Evolutionary conservation across 1,140 invertebrate genomes (phyloP), one percentile per base, ranked within the genome.

Genomic region (Phymorhynchus buccinoides): DNA sequence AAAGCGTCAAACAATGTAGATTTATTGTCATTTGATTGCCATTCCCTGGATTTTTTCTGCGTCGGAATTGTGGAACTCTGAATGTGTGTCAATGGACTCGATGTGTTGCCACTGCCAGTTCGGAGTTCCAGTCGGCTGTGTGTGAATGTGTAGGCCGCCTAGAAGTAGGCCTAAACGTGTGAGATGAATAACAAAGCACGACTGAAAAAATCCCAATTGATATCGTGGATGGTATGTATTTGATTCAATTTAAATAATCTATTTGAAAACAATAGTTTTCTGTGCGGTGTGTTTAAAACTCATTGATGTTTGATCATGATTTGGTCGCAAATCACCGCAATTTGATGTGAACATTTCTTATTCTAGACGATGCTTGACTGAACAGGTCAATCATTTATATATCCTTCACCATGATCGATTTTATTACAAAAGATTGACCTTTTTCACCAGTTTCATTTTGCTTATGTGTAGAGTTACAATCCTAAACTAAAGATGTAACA

Each of bases 151-250:
- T 4, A 0, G 22, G 18, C 18, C 0, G 12, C 22, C 44, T 48
- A 16, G 56, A 0, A 62, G 12, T 62, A 27, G n/a, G n/a, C n/a
- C n/a, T n/a, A n/a, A n/a, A n/a, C n/a, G n/a, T n/a, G n/a, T n/a
- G n/a, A n/a, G n/a, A n/a, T n/a, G n/a, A n/a, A n/a, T n/a, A 62
- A 62, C 56, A 27, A 14, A 22, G 56, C 56, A 27, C 14, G 22
- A 14, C n/a, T 22, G 56, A 62, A 62, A 62, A 27, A 62, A n/a
- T 62, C 56, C 22, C n/a, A 62, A 62, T 62, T 62, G 12, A 62
- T 62, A 62, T 62, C 22, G 12, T 62, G 56, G 56, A 62, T 62
- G 56, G 56, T 62, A 62, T 62, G 56, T 62, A 62, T 62, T 62
- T 62, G 12, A 62, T 62, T 62, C 22, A 62, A 27, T 52, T 22